A percentile compares a stretch with the other conserved stretches of the same genome.
Conservation (phyloP, 2,888 invertebrate species). For the Neoaliturus tenellus region DNA sequence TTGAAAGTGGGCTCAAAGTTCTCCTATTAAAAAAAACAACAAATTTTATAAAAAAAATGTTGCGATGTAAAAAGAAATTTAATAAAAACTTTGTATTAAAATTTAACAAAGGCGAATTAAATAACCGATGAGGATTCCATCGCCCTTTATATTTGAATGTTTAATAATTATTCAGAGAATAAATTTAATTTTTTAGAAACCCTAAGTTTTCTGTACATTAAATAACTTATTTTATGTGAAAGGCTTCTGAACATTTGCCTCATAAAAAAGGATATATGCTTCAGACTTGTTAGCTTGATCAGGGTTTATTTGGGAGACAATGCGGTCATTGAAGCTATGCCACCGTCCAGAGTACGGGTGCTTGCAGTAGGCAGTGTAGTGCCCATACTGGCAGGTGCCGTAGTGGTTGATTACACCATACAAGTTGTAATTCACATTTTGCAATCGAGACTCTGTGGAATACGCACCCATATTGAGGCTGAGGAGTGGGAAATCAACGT, state of each 20-base stretch:
- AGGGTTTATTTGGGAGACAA: conserved; percentile 75
- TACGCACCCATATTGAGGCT: conserved; percentile 88
- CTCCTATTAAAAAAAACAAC: no score
- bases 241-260: neutral
- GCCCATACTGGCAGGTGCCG: conserved; percentile 95
- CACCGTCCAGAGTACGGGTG: conserved; percentile 92
- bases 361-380: conserved; percentile 96
- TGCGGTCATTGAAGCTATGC: conserved; percentile 96
- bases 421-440: conserved; percentile 81
- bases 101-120: no score
- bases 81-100: no score
- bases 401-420: conserved; percentile 96
- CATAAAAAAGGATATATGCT: conserved; percentile 66
- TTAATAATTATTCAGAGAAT: no score
- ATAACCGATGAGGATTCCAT: no score
- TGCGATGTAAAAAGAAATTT: no score
- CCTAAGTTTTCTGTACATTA: neutral
- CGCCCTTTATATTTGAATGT: no score
- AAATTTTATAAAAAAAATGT: no score
- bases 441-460: conserved; percentile 70
- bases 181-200: neutral
- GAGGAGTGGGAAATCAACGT: conserved; percentile 91
- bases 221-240: neutral
- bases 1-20: no score
- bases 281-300: conserved; percentile 57